These are phyloP conservation scores for Dexiosoma caninum DNA, from an alignment of 2,888 invertebrate genomes.

Conservation along the genomic window DNA sequence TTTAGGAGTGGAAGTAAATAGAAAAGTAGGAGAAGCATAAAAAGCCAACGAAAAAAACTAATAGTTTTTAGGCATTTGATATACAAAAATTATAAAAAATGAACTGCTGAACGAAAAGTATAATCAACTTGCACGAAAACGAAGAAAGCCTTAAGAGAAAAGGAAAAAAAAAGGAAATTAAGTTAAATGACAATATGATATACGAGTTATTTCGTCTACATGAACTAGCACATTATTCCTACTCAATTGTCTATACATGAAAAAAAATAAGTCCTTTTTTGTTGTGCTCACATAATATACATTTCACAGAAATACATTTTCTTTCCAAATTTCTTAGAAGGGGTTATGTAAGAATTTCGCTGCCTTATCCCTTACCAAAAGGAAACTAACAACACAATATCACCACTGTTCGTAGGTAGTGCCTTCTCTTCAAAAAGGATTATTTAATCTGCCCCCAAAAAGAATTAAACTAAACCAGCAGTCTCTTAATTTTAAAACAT, in stretches of 20 bases:
- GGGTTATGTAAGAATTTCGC: too few relatives aligned
- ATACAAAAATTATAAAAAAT: constrained; percentile 51
- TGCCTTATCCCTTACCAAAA: too few relatives aligned
- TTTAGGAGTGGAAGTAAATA: too few relatives aligned
- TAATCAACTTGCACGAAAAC: constrained; percentile 35
- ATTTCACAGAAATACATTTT: not conserved
- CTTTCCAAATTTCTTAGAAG: too few relatives aligned
- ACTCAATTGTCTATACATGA: not conserved
- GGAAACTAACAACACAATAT: too few relatives aligned
- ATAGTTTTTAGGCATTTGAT: constrained; percentile 38
- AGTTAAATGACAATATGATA: constrained; percentile 55
- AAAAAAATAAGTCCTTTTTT: too few relatives aligned
- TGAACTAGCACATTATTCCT: not conserved
- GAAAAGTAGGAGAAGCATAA: not conserved
- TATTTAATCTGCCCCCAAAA: too few relatives aligned
- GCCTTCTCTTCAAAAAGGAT: too few relatives aligned
- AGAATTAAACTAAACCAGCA: too few relatives aligned
- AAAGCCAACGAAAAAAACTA: not conserved
- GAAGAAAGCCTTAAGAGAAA: not conserved
- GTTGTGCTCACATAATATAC: too few relatives aligned
- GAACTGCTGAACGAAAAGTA: constrained; percentile 18
- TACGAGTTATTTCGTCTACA: constrained; percentile 39
- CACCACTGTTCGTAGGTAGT: too few relatives aligned
- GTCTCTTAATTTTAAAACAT: too few relatives aligned
- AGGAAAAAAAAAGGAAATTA: not conserved